Conservation (phyloP, 2,797 vertebrate genomes). For the Phataginus tricuspis region DNA sequence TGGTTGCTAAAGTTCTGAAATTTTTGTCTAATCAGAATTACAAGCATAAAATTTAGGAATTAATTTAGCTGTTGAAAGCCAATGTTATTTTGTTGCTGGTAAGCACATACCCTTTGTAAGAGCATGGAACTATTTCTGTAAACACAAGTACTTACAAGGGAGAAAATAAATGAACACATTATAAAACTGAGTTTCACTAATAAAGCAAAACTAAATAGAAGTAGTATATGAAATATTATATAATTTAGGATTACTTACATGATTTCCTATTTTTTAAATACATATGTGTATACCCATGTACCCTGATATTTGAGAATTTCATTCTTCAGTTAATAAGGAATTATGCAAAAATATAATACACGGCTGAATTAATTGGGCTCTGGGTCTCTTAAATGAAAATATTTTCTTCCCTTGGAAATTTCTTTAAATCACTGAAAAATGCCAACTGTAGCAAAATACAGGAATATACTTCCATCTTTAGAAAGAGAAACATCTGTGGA, state of each 20-base stretch:
- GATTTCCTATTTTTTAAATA: not conserved
- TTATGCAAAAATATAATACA: not conserved
- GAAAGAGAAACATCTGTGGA: not conserved
- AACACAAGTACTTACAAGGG: constrained; percentile 45
- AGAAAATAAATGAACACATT: constrained; percentile 61
- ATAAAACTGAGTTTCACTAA: constrained; percentile 66
- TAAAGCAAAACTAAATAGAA: constrained; percentile 41
- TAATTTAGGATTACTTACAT: not conserved
- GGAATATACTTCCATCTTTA: not conserved
- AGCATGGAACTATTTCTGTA: constrained; percentile 67
- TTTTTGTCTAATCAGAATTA: not conserved
- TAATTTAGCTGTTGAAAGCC: constrained; percentile 67
- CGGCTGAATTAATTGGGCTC: not conserved
- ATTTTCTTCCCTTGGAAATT: not conserved
- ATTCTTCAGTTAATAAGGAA: not conserved
- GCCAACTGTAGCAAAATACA: not conserved
- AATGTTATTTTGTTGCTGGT: constrained; percentile 66
- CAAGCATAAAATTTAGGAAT: constrained; percentile 12
- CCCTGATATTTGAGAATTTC: not conserved
- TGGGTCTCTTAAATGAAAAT: not conserved
- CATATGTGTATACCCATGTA: not conserved
- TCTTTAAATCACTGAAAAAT: not conserved
- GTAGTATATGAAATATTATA: not conserved
- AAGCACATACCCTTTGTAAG: constrained; percentile 50
- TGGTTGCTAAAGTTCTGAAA: not conserved